Base-by-base conservation (phyloP, 2,113 vertebrate genomes). In the Elgaria multicarinata region DNA sequence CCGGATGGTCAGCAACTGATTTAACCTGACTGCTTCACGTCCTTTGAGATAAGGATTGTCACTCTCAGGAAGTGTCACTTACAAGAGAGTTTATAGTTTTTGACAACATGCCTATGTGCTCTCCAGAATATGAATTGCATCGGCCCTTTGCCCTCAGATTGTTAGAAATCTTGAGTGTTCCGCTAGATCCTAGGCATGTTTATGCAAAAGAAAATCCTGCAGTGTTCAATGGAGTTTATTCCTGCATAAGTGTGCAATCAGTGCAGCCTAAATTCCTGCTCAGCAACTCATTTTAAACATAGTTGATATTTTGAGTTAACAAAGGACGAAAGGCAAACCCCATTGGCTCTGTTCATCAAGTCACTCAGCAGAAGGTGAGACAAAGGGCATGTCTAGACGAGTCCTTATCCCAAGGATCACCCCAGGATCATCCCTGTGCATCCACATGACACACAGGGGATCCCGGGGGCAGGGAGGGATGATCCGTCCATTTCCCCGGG, bases 41-140 rank as follows among this genome's bases (percentile, higher is more conserved):
- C 31, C 10, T 78, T 78, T 46, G 24, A 7, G 62, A 90, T 53
- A 92, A 87, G 31, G 89, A 84, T 71, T 77, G 14, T 39, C 18
- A 55, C 1, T 1, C 22, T 75, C 44, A 88, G 83, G 72, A 88
- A 79, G 26, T 33, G 31, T 71, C 83, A 79, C 10, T 74, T 50
- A 81, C 12, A 36, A 18, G 6, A 79, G 39, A 85, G 92, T 55
- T 87, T 13, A 77, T 85, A 1, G 0, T 53, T 91, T 76, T 93
- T 88, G 33, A 3, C 87, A 93, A 39, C 76, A 13, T 66, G 39
- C 33, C 46, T 69, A 33, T n/a, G 55, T 0, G 8, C 39, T 90
- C 84, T 46, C 9, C 31, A 89, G 92, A 92, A 94, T 67, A 92
- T 2, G 89, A 87, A 87, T 83, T 76, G 78, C 18, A 88, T 87